A percentile compares a stretch with the other conserved stretches of the same genome.
These are phyloP conservation scores for Gallinago stenura DNA, from an alignment of 2,797 vertebrate species.

Conservation along the genomic window DNA sequence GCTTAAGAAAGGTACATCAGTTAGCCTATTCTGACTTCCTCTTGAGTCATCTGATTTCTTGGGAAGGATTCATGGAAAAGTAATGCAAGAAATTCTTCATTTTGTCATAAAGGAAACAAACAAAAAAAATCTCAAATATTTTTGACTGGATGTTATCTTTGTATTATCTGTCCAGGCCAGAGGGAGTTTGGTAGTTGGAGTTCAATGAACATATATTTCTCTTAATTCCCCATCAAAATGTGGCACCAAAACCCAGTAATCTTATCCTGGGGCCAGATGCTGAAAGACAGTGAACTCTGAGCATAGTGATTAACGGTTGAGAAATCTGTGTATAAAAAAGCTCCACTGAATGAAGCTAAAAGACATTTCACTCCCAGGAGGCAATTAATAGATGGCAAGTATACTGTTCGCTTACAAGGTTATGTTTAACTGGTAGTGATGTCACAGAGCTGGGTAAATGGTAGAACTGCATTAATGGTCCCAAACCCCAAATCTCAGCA, in stretches of 20 bases:
- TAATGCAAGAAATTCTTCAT: background rate
- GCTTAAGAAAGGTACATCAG: background rate
- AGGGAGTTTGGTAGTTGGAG: background rate
- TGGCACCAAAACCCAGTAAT: background rate
- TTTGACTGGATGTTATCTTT: background rate
- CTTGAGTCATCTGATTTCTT: background rate
- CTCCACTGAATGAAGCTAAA: background rate
- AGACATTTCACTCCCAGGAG: background rate
- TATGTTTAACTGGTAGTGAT: slow-evolving; percentile 31
- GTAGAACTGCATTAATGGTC: slow-evolving; percentile 18
- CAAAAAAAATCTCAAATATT: background rate
- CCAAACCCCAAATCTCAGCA: slow-evolving; percentile 53
- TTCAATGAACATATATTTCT: background rate
- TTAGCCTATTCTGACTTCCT: background rate
- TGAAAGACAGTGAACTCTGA: background rate
- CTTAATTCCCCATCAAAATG: background rate
- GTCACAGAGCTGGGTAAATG: slow-evolving; percentile 31
- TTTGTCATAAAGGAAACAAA: background rate
- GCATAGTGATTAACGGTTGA: background rate
- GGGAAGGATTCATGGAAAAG: background rate
- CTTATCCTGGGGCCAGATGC: background rate
- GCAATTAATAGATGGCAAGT: slow-evolving; percentile 9
- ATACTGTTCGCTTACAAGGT: slow-evolving; percentile 14
- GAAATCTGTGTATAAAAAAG: slow-evolving; percentile 26
- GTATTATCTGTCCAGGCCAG: background rate